Conservation (phyloP, 2,888 invertebrate species). For the Sminthurinus aureus region DNA sequence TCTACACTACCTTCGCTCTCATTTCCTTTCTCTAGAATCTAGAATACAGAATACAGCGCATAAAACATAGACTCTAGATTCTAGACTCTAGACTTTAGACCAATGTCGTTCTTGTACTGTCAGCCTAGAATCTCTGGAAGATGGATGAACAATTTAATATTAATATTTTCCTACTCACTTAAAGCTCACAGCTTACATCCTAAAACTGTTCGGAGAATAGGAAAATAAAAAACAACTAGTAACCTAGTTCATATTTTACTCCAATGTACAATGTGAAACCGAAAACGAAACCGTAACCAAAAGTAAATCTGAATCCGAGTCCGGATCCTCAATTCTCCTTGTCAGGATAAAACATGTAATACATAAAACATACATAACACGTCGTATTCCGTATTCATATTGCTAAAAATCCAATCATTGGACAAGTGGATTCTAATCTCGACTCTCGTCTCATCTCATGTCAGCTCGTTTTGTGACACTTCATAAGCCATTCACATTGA, state of each 20-base stretch:
- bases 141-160: constrained; percentile 18
- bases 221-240: no score
- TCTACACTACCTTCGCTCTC: background rate
- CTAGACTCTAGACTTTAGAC: no score
- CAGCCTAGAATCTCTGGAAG: background rate
- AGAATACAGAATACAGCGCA: background rate
- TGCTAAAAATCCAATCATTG: background rate
- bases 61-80: background rate
- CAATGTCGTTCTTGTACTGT: background rate
- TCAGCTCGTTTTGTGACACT: background rate
- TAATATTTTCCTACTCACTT: constrained; percentile 4
- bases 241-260: background rate
- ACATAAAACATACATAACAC: background rate
- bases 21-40: background rate
- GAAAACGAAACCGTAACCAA: background rate
- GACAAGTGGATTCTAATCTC: background rate
- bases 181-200: background rate
- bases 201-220: no score
- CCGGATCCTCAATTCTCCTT: background rate
- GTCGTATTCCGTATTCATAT: no score
- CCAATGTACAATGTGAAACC: background rate
- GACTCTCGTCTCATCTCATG: background rate
- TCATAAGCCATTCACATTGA: background rate
- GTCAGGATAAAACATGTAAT: background rate
- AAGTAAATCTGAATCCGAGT: background rate